phyloP scores from a whole-genome alignment of 2,888 invertebrate genomes.

The Sceliomorpha sp. region DNA sequence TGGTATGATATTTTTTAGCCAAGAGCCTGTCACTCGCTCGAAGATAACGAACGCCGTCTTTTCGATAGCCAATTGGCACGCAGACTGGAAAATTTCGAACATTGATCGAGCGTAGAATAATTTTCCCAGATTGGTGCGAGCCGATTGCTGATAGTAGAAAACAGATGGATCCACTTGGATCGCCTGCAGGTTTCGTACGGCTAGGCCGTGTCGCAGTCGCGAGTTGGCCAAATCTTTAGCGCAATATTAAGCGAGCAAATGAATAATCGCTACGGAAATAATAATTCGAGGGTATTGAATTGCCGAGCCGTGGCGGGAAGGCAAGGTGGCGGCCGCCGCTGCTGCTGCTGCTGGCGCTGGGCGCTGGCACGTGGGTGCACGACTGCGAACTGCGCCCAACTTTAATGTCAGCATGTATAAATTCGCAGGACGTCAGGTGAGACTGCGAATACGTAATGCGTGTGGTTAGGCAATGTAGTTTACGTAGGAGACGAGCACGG shows the following conservation, averaged over 20 bases:
- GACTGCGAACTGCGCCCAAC: slow-evolving; percentile 54
- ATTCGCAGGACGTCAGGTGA: slow-evolving; percentile 47
- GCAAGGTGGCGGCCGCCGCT: too few species aligned
- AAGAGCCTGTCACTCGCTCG: too few species aligned
- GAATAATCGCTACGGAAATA: slow-evolving; percentile 62
- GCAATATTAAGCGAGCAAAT: slow-evolving; percentile 47
- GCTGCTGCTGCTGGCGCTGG: too few species aligned
- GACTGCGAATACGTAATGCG: slow-evolving; percentile 52
- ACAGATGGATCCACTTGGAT: too few species aligned
- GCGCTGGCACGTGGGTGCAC: slow-evolving; percentile 36
- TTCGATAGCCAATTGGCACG: too few species aligned
- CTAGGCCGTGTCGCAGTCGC: slow-evolving; percentile 14
- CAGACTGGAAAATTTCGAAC: not conserved
- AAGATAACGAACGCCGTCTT: too few species aligned
- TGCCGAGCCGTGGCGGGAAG: slow-evolving; percentile 40
- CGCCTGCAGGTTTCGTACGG: slow-evolving; percentile 7
- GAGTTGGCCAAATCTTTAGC: slow-evolving; percentile 47
- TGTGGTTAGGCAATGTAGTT: slow-evolving; percentile 48
- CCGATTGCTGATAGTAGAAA: too few species aligned
- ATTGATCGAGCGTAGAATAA: slow-evolving; percentile 38
- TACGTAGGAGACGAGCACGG: slow-evolving; percentile 40
- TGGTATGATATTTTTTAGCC: too few species aligned
- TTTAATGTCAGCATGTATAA: slow-evolving; percentile 55
- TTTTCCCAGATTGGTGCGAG: slow-evolving; percentile 8
- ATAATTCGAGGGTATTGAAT: slow-evolving; percentile 66